Percentiles rank a stretch among this genome's conserved stretches.
Evolutionary conservation across 1,140 invertebrate genomes (phyloP).

Genomic region (Nixonia krombeini): DNA sequence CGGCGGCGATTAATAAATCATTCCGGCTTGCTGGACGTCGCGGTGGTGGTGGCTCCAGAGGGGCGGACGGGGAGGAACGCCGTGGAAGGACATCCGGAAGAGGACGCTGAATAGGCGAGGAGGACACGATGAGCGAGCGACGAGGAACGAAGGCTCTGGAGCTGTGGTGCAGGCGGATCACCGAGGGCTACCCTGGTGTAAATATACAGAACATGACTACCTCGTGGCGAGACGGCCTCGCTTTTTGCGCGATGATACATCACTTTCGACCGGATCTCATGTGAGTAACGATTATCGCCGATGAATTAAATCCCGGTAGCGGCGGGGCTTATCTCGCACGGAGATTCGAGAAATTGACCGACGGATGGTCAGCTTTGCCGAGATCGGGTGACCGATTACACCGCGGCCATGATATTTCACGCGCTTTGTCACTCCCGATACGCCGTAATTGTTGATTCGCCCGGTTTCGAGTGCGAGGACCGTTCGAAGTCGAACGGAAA

Average conservation of each 20-base stretch:
- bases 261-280: conserved; percentile 95
- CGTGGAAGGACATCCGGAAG: too few species aligned
- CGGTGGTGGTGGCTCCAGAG: too few species aligned
- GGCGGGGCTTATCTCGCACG: not conserved
- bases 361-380: too few species aligned
- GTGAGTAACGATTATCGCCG: conserved; percentile 77
- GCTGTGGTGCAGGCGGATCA: conserved; percentile 89
- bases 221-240: conserved; percentile 93
- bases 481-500: too few species aligned
- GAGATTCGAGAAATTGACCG: not conserved
- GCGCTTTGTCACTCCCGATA: too few species aligned
- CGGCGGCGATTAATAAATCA: too few species aligned
- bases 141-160: conserved; percentile 90
- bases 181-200: conserved; percentile 90
- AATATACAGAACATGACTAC: conserved; percentile 93
- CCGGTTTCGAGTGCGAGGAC: too few species aligned
- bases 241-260: conserved; percentile 97
- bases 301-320: not conserved
- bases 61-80: too few species aligned
- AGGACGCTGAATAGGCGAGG: conserved; percentile 7
- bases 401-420: too few species aligned
- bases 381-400: too few species aligned
- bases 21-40: too few species aligned
- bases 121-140: conserved; percentile 81
- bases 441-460: too few species aligned